These are phyloP conservation scores for Istiophorus platypterus DNA, from an alignment of 2,113 vertebrate genomes.

Conservation along the genomic window DNA sequence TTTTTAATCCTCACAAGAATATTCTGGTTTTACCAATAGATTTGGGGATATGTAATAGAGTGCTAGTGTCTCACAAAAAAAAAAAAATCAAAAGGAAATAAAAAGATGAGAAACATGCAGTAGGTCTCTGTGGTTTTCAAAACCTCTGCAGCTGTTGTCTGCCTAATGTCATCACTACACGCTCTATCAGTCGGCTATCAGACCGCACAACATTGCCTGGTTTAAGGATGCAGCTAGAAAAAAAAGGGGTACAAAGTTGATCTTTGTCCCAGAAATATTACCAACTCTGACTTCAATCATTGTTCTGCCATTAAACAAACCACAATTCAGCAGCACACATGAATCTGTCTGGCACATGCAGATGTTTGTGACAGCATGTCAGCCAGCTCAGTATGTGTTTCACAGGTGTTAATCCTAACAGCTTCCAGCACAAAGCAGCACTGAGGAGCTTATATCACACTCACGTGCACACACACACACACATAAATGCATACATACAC, in stretches of 20 bases:
- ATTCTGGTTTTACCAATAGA: slow-evolving; percentile 43
- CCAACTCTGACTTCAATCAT: slow-evolving; percentile 21
- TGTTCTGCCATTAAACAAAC: slow-evolving; percentile 8
- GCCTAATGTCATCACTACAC: slow-evolving; percentile 18
- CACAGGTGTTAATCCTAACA: slow-evolving; percentile 79
- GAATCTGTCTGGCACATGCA: slow-evolving; percentile 43
- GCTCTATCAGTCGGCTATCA: slow-evolving; percentile 18
- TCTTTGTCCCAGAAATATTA: slow-evolving; percentile 37
- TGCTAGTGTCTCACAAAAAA: not conserved
- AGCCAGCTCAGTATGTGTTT: slow-evolving; percentile 51
- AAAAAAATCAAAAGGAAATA: slow-evolving; percentile 20
- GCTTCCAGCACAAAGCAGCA: slow-evolving; percentile 46
- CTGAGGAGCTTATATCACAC: slow-evolving; percentile 65
- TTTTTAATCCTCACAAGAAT: slow-evolving; percentile 53
- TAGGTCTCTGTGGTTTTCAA: slow-evolving; percentile 24
- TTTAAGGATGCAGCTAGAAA: slow-evolving; percentile 10
- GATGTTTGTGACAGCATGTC: slow-evolving; percentile 52
- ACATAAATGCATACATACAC: slow-evolving; percentile 32
- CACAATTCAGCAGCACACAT: slow-evolving; percentile 28
- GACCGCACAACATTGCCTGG: no score
- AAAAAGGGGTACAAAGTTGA: slow-evolving; percentile 22
- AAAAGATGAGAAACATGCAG: slow-evolving; percentile 29
- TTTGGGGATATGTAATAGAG: slow-evolving; percentile 35
- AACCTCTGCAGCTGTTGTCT: slow-evolving; percentile 30
- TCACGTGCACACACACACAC: slow-evolving; percentile 28